Conservation (phyloP, 2,113 vertebrate species). For the Crotophaga sulcirostris region DNA sequence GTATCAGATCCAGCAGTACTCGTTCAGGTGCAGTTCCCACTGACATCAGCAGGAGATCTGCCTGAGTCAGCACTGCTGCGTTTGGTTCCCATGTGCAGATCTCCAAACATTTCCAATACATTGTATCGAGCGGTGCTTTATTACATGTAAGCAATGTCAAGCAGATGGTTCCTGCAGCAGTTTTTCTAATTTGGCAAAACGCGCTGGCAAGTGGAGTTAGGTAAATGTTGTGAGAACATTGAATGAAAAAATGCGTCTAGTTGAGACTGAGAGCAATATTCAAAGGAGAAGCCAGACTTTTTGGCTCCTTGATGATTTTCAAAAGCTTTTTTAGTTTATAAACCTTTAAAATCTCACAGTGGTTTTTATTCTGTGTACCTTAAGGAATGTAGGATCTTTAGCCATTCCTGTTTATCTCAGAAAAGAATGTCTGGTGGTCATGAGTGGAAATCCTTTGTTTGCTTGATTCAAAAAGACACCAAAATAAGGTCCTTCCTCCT, state of each 20-base stretch:
- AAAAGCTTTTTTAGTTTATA: slow-evolving; percentile 21
- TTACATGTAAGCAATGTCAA: slow-evolving; percentile 17
- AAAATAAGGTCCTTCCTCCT: neutral
- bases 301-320: slow-evolving; percentile 1
- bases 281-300: slow-evolving; percentile 10
- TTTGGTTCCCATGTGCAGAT: slow-evolving; percentile 46
- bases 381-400: neutral
- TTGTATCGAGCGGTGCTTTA: neutral
- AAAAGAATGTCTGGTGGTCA: neutral
- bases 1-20: slow-evolving; percentile 15
- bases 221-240: slow-evolving; percentile 33
- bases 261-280: neutral
- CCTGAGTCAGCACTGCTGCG: slow-evolving; percentile 46
- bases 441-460: slow-evolving; percentile 14
- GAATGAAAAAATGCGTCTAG: neutral
- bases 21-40: slow-evolving; percentile 26
- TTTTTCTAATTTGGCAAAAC: slow-evolving; percentile 42
- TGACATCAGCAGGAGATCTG: slow-evolving; percentile 14
- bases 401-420: slow-evolving; percentile 9
- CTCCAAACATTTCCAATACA: slow-evolving; percentile 58
- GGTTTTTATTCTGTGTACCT: slow-evolving; percentile 10
- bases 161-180: slow-evolving; percentile 61
- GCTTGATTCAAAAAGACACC: neutral
- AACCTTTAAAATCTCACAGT: neutral
- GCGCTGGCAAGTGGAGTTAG: slow-evolving; percentile 30